A percentile compares a stretch with the other conserved stretches of the same genome.
These are phyloP conservation scores for Kryphioiulus occultus DNA, from an alignment of 2,888 invertebrate species.

Conservation along the genomic window DNA sequence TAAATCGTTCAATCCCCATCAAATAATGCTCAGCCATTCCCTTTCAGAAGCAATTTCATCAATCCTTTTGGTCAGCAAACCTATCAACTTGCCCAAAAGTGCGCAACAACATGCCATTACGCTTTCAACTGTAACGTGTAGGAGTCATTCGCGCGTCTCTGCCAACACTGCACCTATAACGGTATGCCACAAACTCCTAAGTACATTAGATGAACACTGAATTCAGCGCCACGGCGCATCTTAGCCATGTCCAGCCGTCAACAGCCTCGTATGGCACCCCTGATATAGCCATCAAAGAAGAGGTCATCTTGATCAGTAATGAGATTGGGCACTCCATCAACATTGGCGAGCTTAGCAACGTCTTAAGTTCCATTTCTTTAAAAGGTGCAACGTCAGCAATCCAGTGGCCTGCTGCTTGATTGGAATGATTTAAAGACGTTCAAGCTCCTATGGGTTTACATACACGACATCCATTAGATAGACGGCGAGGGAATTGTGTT, in stretches of 20 bases:
- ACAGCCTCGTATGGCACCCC: background rate
- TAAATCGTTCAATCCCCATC: constrained; percentile 1
- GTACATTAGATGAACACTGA: background rate
- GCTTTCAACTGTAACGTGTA: background rate
- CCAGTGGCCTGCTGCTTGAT: background rate
- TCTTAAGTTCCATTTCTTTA: background rate
- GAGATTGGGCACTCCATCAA: constrained; percentile 17
- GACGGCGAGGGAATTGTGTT: background rate
- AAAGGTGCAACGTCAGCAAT: background rate
- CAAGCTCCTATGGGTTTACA: background rate
- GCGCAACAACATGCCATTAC: background rate
- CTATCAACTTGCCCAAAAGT: background rate
- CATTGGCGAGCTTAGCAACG: background rate
- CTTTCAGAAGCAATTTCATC: background rate
- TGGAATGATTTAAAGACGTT: background rate
- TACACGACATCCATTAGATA: background rate
- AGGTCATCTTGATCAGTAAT: background rate
- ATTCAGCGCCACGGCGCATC: background rate
- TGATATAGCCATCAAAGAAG: background rate
- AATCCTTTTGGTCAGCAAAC: background rate
- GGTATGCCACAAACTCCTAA: background rate
- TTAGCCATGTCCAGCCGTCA: background rate
- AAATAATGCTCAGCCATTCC: background rate
- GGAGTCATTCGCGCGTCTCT: background rate
- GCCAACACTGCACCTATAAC: background rate